These are phyloP conservation scores for Meloe dianella DNA, from an alignment of 2,888 invertebrate genomes.

Conservation along the genomic window DNA sequence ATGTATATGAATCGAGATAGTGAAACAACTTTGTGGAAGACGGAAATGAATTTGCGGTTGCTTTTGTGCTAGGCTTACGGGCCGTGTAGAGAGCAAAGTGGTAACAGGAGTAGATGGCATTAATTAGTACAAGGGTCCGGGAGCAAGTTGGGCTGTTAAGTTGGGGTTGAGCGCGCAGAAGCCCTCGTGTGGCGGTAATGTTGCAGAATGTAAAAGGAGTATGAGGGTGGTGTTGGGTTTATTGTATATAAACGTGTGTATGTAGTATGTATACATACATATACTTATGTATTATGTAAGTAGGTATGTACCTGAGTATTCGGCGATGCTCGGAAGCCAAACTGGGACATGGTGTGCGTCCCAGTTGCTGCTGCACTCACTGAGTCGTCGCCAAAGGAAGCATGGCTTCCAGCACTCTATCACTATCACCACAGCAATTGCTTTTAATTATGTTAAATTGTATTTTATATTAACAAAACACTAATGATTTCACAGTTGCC, in stretches of 20 bases:
- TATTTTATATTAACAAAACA: background rate
- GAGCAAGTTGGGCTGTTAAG: background rate
- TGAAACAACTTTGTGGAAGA: constrained; percentile 5
- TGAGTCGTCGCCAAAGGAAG: constrained; percentile 57
- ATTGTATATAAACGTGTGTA: constrained; percentile 19
- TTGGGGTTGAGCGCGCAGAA: constrained; percentile 21
- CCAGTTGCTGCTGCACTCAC: constrained; percentile 59
- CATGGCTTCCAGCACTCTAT: constrained; percentile 54
- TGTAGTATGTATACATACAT: background rate
- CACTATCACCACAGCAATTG: constrained; percentile 34
- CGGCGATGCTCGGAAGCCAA: constrained; percentile 71
- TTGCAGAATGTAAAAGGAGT: constrained; percentile 28
- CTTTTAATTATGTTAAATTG: constrained; percentile 6
- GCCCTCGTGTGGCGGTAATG: constrained; percentile 14
- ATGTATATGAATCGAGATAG: background rate
- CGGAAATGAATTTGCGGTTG: constrained; percentile 16
- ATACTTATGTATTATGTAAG: background rate
- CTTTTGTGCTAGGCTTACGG: constrained; percentile 14
- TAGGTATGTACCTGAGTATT: constrained; percentile 65
- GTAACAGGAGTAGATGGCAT: constrained; percentile 17
- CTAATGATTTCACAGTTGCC: constrained; percentile 23
- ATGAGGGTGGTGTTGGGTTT: background rate
- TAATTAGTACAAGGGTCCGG: constrained; percentile 16
- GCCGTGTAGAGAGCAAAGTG: constrained; percentile 15
- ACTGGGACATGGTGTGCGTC: constrained; percentile 72